phyloP scores from a whole-genome alignment of 2,797 vertebrate species.

The Echeneis naucrates region DNA sequence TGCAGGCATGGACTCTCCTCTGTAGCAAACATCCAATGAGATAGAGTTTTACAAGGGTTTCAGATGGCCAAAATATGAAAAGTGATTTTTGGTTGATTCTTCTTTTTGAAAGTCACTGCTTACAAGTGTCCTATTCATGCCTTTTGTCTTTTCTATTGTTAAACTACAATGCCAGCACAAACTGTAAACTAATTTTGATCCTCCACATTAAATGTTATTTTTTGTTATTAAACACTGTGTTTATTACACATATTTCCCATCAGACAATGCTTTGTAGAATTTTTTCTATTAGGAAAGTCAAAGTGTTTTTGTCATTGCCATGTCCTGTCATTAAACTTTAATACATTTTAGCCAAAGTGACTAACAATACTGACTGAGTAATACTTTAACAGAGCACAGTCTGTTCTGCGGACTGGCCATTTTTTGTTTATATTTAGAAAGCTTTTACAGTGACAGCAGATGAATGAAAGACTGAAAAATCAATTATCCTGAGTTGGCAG shows the following conservation, averaged over 20 bases:
- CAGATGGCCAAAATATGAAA: constrained; percentile 62
- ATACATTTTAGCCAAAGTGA: background rate
- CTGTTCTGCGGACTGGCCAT: background rate
- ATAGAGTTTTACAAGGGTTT: constrained; percentile 27
- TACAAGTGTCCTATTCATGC: constrained; percentile 74
- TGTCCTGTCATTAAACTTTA: too few species aligned
- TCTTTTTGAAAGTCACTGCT: constrained; percentile 31
- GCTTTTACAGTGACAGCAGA: too few species aligned
- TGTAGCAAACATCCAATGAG: background rate
- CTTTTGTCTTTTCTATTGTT: constrained; percentile 73
- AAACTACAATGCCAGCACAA: constrained; percentile 63
- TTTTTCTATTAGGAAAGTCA: constrained; percentile 5
- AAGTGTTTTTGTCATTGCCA: background rate
- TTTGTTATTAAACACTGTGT: constrained; percentile 69
- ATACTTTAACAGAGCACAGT: background rate
- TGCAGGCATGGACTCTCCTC: constrained; percentile 12
- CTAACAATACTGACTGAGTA: too few species aligned
- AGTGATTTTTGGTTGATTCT: constrained; percentile 1
- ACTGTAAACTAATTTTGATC: constrained; percentile 71
- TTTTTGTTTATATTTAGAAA: background rate
- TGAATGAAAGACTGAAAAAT: too few species aligned
- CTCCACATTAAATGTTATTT: constrained; percentile 74
- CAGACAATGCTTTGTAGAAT: constrained; percentile 11
- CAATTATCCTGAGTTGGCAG: background rate
- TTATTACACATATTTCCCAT: constrained; percentile 50